Evolutionary conservation across 2,888 invertebrate species (phyloP), one percentile per base, ranked within the genome.

Genomic region (Epistrophella euchroma): DNA sequence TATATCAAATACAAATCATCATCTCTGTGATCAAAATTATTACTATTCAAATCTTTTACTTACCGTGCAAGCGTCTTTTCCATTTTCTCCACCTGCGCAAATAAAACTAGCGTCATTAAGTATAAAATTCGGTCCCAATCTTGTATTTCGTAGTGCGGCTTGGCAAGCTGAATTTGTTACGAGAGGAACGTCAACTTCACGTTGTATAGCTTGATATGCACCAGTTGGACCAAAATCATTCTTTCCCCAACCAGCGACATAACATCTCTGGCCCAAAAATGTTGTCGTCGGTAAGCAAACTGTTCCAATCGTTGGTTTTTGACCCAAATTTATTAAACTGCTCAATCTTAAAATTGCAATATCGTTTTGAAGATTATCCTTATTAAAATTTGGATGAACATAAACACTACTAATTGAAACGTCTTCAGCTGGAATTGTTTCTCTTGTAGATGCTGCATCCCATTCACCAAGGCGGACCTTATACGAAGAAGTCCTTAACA

Each of bases 171-270:
- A 92, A n/a, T 95, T 93, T n/a, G 93, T 93, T 7, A 96, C 93
- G 45, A 97, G 94, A 0, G 95, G 95, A 0, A 97, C 95, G 81
- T 96, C 96, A 0, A 97, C 96, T 91, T 97, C 95, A 90, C 96
- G 96, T 90, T 96, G 92, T 43, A 96, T 95, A 88, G 94, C 94
- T 90, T 96, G 92, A 73, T 91, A 92, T 7, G 90, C 89, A 5
- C 92, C 92, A 3, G 89, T 90, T 15, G 92, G 71, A 89, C 92
- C 93, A 86, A 96, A 98, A 88, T 95, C 95, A 88, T 96, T 92
- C 90, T 97, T 96, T 15, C 98, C 98, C 97, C 98, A 98, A 13
- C 98, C 98, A n/a, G 96, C 93, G 0, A 96, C 96, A 93, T 93
- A 94, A 89, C 92, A 90, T 88, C 91, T 93, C 90, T 94, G 93